Evolutionary conservation across 1,140 invertebrate species (phyloP).

Genomic region (Vollenhovia emeryi): DNA sequence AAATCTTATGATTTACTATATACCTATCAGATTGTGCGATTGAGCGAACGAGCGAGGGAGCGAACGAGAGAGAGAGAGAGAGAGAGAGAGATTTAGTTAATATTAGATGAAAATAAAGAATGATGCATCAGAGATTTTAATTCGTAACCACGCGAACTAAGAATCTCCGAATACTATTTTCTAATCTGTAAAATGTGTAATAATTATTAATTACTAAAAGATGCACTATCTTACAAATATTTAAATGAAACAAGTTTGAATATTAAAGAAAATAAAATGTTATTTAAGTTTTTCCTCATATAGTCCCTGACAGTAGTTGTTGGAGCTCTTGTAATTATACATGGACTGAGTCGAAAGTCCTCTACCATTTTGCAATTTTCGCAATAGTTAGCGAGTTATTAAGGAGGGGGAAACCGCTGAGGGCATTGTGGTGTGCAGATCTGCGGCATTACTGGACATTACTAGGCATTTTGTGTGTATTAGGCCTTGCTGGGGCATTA

Average conservation of each 20-base stretch:
- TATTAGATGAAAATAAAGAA: slow-evolving; percentile 5
- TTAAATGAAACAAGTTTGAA: background rate
- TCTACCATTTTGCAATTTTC: too few relatives aligned
- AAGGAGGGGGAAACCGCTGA: too few relatives aligned
- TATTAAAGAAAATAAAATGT: background rate
- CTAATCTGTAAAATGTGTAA: background rate
- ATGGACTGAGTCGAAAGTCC: too few relatives aligned
- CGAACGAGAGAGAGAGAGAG: background rate
- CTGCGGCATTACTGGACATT: too few relatives aligned
- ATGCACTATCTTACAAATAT: background rate
- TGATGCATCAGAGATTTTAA: background rate
- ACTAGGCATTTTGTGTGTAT: too few relatives aligned
- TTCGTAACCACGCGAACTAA: background rate
- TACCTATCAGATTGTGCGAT: background rate
- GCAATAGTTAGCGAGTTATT: too few relatives aligned
- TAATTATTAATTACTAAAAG: background rate
- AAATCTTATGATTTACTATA: background rate
- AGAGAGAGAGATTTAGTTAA: background rate
- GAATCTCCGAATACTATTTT: background rate
- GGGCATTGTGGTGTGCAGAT: too few relatives aligned
- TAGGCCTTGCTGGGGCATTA: too few relatives aligned
- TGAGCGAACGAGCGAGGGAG: background rate
- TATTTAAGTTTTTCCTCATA: background rate
- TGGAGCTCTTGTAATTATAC: background rate
- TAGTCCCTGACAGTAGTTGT: background rate